Evolutionary conservation across 1,140 invertebrate species (phyloP).

Genomic region (Pissodes strobi): DNA sequence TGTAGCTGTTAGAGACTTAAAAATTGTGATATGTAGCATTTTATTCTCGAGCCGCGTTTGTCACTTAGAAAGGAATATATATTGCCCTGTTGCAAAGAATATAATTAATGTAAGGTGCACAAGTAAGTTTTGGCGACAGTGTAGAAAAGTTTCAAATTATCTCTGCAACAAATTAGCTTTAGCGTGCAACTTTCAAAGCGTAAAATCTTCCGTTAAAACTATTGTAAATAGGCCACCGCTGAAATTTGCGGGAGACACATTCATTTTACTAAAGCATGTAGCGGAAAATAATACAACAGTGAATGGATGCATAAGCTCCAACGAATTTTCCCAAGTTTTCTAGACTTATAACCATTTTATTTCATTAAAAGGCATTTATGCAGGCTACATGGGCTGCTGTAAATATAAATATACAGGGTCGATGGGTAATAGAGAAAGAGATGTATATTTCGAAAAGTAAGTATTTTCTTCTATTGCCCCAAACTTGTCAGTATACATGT

Average conservation of each 20-base stretch:
- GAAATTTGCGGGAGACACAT: conserved; percentile 26
- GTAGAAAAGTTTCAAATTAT: conserved; percentile 4
- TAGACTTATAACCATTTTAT: conserved; percentile 9
- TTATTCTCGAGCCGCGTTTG: no score
- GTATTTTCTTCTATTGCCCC: no score
- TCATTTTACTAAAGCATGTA: conserved; percentile 21
- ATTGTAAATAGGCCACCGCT: conserved; percentile 14
- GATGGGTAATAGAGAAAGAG: no score
- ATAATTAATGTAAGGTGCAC: no score
- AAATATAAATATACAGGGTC: no score
- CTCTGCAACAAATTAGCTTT: conserved; percentile 8
- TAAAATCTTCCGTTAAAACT: conserved; percentile 22
- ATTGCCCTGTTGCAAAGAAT: no score
- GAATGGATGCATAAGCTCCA: conserved; percentile 16
- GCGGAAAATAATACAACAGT: conserved; percentile 24
- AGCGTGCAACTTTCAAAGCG: conserved; percentile 6
- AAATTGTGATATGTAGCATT: no score
- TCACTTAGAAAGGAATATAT: no score
- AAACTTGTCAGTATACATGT: no score
- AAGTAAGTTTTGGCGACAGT: no score
- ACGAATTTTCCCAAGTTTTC: conserved; percentile 19
- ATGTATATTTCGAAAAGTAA: no score
- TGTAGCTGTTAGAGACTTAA: no score
- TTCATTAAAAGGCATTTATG: conserved; percentile 18
- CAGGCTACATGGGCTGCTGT: background rate